Evolutionary conservation across 2,797 vertebrate species (phyloP).

Genomic region (Gobio occitaniae): DNA sequence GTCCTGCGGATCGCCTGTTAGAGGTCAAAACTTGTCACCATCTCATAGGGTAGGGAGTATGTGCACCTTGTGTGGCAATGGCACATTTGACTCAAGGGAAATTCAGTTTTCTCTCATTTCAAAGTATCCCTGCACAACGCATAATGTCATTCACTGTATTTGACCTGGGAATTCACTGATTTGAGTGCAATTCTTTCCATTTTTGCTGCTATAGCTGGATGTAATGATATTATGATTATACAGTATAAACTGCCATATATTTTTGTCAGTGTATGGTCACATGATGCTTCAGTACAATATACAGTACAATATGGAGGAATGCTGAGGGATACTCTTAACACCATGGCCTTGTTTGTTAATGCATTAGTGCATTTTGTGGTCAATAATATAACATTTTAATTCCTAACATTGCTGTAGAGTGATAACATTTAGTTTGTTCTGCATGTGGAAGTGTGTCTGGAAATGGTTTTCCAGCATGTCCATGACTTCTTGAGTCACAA

Average conservation of each 20-base stretch:
- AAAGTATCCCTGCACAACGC: constrained; percentile 38
- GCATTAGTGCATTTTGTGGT: constrained; percentile 17
- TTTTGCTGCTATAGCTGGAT: constrained; percentile 23
- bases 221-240: background rate
- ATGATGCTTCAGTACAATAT: constrained; percentile 2
- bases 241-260: background rate
- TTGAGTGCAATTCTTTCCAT: constrained; percentile 22
- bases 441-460: constrained; percentile 30
- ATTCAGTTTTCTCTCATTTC: constrained; percentile 12
- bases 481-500: constrained; percentile 19
- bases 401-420: background rate
- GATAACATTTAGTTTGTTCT: constrained; percentile 3
- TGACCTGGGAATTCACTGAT: constrained; percentile 9
- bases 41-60: constrained; percentile 82
- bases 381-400: constrained; percentile 27
- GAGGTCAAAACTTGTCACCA: constrained; percentile 77
- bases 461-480: constrained; percentile 29
- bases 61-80: constrained; percentile 58
- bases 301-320: constrained; percentile 17
- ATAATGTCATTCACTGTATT: constrained; percentile 11
- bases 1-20: constrained; percentile 80
- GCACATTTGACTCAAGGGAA: constrained; percentile 27
- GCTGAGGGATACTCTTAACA: constrained; percentile 45
- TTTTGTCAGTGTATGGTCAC: constrained; percentile 12
- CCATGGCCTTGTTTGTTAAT: constrained; percentile 18